Evolutionary conservation across 2,888 invertebrate species (phyloP).

Genomic region (Idaea dimidiata): DNA sequence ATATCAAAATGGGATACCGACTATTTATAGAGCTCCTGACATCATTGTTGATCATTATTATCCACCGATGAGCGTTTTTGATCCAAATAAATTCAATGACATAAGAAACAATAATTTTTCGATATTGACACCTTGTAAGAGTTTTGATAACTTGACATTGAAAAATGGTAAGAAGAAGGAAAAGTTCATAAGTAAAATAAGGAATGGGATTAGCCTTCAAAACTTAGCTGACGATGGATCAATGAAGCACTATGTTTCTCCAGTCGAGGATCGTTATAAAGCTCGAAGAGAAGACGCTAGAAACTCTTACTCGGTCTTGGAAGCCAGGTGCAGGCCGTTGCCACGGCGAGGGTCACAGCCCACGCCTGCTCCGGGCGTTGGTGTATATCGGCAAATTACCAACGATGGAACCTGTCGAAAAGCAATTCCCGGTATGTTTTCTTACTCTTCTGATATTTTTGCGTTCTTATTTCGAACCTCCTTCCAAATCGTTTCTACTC

Average conservation of each 20-base stretch:
- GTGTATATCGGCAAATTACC: constrained; percentile 67
- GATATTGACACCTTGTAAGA: constrained; percentile 64
- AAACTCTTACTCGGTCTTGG: constrained; percentile 66
- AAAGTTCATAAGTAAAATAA: constrained; percentile 45
- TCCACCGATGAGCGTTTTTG: constrained; percentile 63
- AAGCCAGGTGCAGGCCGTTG: constrained; percentile 53
- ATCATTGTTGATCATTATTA: constrained; percentile 64
- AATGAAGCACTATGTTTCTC: constrained; percentile 61
- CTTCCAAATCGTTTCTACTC: constrained; percentile 11
- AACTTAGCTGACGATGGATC: constrained; percentile 63
- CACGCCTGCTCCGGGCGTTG: constrained; percentile 62
- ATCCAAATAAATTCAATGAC: constrained; percentile 63
- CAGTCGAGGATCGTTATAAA: constrained; percentile 38
- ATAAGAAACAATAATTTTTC: constrained; percentile 65
- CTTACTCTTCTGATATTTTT: neutral
- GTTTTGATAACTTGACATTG: constrained; percentile 71
- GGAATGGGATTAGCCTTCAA: constrained; percentile 66
- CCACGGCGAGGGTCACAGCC: constrained; percentile 52
- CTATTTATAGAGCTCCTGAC: constrained; percentile 58
- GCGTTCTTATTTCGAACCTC: constrained; percentile 3
- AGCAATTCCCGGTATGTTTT: constrained; percentile 44
- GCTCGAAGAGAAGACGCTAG: constrained; percentile 50
- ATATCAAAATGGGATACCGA: constrained; percentile 35
- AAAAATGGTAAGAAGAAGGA: constrained; percentile 47
- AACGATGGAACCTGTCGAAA: constrained; percentile 50